Conservation (phyloP, 2,888 invertebrate genomes). For the Xanthorhoe designata region DNA sequence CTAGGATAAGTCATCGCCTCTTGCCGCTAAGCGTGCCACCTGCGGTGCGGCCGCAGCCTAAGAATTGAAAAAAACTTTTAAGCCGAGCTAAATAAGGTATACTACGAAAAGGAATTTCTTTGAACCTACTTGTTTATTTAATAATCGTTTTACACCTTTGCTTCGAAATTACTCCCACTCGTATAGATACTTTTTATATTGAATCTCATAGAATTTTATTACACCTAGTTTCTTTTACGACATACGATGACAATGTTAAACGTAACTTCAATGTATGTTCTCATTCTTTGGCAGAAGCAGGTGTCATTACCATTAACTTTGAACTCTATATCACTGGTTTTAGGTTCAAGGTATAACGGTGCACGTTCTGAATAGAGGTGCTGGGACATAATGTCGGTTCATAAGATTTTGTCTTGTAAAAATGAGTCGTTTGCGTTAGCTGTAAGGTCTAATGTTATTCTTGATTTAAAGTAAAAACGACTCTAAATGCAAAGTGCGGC, state of each 20-base stretch:
- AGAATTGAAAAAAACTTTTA: too few relatives aligned
- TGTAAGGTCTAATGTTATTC: constrained; percentile 2
- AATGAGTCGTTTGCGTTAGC: not conserved
- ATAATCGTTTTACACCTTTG: too few relatives aligned
- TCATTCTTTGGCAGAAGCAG: not conserved
- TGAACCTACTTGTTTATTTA: too few relatives aligned
- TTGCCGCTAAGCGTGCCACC: too few relatives aligned
- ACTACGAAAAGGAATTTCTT: too few relatives aligned
- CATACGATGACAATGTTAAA: constrained; percentile 4
- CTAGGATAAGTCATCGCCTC: too few relatives aligned
- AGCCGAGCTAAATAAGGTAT: too few relatives aligned
- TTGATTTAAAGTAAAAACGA: not conserved
- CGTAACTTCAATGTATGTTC: constrained; percentile 6
- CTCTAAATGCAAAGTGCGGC: not conserved
- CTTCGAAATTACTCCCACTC: not conserved
- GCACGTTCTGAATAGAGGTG: not conserved
- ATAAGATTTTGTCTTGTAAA: not conserved
- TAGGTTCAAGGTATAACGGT: not conserved
- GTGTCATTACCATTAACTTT: constrained; percentile 3
- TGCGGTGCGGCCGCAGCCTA: too few relatives aligned
- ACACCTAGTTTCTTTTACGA: constrained; percentile 1
- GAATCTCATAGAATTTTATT: constrained; percentile 5
- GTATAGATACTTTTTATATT: not conserved
- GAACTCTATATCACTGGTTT: not conserved
- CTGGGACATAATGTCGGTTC: not conserved